Base-by-base conservation (phyloP, 2,888 invertebrate species). In the Thelaira solivaga region DNA sequence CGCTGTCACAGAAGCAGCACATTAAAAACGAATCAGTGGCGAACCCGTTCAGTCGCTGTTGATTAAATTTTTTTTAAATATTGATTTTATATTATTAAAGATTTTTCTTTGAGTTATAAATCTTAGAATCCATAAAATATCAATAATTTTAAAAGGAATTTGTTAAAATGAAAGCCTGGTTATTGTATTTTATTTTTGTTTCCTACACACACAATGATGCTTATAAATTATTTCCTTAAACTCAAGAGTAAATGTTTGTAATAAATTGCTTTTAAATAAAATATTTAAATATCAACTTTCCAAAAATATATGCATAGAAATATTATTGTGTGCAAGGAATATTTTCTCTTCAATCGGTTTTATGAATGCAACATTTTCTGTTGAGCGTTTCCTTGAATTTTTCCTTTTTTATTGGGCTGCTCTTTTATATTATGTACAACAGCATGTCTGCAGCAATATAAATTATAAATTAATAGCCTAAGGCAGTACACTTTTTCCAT, bases 381-480 rank as follows among this genome's bases (percentile, higher is more conserved):
- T n/a, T 11, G 20, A 41, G 55, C 31, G 47, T 72, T 64, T 72
- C n/a, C 24, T 47, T 24, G 69, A 13, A 22, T 31, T 34, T 68
- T 31, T 67, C 3, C 24, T 67, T 53, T n/a, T n/a, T 53, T 53
- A 29, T 16, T 51, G 49, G 43, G 20, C 10, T 61, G 26, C 7
- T 8, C 22, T 39, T 31, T 55, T 39, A 11, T n/a, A 26, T 13
- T 29, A 11, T 22, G 20, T 55, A 18, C 26, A n/a, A 47, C 36
- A 47, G 31, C 3, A 16, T 34, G n/a, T 29, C 11, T 51, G 67
- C 39, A 55, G 24, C 41, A 62, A 47, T 29, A 61, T 61, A 62
- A 75, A 62, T 68, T 55, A 62, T 68, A 61, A 68, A 55, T 68
- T 75, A 62, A 68, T 75, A 24, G 61, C 75, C 47, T 47, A 13